Conservation (phyloP, 2,888 invertebrate species). For the Gastrophysa polygoni region DNA sequence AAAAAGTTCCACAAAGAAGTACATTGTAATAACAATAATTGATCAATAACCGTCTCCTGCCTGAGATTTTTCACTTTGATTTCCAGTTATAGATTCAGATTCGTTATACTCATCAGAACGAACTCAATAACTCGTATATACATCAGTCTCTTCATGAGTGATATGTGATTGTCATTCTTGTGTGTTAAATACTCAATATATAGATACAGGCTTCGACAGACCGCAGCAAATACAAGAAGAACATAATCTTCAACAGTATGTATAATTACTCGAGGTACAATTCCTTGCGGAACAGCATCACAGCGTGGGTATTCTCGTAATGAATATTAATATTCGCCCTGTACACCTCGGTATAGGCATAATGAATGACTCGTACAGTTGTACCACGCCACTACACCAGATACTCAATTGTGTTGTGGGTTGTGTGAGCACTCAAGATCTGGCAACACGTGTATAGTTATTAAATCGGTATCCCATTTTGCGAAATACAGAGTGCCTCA, state of each 20-base stretch:
- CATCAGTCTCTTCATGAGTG: too few relatives aligned
- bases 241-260: not conserved
- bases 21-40: too few relatives aligned
- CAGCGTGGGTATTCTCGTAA: constrained; percentile 17
- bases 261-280: not conserved
- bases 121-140: too few relatives aligned
- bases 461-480: too few relatives aligned
- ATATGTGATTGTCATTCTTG: too few relatives aligned
- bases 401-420: constrained; percentile 36
- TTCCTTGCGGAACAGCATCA: not conserved
- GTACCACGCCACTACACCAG: constrained; percentile 31
- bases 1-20: too few relatives aligned
- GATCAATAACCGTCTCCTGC: too few relatives aligned
- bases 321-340: constrained; percentile 26
- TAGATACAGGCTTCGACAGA: not conserved
- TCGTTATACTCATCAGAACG: too few relatives aligned
- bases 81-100: too few relatives aligned
- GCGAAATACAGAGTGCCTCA: too few relatives aligned
- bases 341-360: constrained; percentile 24
- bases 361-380: constrained; percentile 30
- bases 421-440: constrained; percentile 29
- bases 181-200: too few relatives aligned
- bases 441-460: not conserved
- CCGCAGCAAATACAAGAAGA: not conserved
- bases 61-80: too few relatives aligned